Conservation (phyloP, 2,113 vertebrate species). For the Chamaetylas fuelleborni region DNA sequence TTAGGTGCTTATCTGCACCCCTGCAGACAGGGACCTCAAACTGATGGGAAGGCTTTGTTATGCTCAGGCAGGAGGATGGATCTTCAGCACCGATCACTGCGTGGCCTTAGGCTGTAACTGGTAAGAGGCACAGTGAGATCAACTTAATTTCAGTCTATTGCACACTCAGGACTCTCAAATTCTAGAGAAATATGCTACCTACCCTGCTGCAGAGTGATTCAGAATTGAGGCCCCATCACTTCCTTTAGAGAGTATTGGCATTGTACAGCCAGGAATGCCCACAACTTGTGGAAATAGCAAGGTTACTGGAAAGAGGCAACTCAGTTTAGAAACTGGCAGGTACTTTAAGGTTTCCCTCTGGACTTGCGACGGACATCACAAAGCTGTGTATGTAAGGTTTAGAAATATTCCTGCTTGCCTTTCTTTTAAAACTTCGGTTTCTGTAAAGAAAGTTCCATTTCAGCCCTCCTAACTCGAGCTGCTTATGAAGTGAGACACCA, state of each 20-base stretch:
- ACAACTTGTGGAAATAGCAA: rapidly evolving
- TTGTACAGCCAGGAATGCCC: background rate
- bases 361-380: background rate
- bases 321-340: background rate
- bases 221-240: background rate
- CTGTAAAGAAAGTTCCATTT: background rate
- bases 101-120: background rate
- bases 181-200: background rate
- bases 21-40: background rate
- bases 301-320: background rate
- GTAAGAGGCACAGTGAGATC: background rate
- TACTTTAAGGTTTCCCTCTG: background rate
- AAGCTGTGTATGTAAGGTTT: background rate
- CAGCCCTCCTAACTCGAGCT: background rate
- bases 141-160: background rate
- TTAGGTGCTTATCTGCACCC: background rate
- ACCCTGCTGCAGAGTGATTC: rapidly evolving
- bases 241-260: background rate
- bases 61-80: background rate
- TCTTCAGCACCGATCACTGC: background rate
- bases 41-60: background rate
- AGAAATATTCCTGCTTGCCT: background rate
- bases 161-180: background rate
- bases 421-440: background rate
- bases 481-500: background rate